A percentile compares a stretch with the other conserved stretches of the same genome.
Conservation (phyloP, 2,113 vertebrate species). For the Litocranius walleri region DNA sequence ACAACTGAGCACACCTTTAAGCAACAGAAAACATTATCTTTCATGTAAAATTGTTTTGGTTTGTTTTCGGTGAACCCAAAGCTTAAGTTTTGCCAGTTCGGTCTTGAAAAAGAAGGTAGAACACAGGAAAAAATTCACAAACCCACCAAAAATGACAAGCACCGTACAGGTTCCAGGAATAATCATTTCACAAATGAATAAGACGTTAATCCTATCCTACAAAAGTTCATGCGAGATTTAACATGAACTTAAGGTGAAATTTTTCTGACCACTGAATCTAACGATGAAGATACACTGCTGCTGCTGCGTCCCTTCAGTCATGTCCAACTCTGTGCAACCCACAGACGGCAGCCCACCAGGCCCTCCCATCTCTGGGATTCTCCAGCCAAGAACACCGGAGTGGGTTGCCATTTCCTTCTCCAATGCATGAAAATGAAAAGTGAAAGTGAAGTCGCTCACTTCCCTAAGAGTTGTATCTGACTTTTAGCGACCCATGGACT, state of each 20-base stretch:
- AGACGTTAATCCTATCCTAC: not conserved
- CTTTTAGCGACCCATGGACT: too few species aligned
- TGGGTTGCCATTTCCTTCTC: too few species aligned
- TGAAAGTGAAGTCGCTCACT: too few species aligned
- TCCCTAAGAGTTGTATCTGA: too few species aligned
- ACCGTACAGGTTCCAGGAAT: not conserved
- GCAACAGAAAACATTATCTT: not conserved
- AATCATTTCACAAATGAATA: not conserved
- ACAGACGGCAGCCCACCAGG: too few species aligned
- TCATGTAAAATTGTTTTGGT: not conserved
- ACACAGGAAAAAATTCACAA: not conserved
- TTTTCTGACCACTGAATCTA: not conserved
- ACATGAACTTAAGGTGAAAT: not conserved
- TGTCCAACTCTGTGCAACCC: too few species aligned
- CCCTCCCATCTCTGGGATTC: too few species aligned
- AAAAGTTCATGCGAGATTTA: not conserved
- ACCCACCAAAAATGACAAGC: not conserved
- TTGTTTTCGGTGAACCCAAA: not conserved
- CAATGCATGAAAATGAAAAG: too few species aligned
- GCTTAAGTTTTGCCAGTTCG: not conserved
- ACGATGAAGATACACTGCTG: not conserved
- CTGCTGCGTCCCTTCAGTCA: too few species aligned
- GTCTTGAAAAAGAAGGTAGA: not conserved
- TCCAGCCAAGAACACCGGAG: too few species aligned
- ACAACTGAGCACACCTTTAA: not conserved